Conservation (phyloP, 2,888 invertebrate genomes). For the Trissolcus brochymenae region DNA sequence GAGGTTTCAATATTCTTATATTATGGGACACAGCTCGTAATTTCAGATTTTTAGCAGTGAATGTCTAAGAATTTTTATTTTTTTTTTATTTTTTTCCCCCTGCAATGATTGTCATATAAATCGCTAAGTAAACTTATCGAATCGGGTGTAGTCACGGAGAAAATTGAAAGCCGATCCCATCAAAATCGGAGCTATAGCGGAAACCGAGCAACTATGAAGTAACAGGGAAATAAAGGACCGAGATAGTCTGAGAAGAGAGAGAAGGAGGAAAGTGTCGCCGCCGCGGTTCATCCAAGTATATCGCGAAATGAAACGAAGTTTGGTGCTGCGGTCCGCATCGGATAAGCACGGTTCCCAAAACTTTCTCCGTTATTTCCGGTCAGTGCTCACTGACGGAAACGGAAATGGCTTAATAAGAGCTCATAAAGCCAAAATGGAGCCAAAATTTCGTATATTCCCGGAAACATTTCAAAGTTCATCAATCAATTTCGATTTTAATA, state of each 20-base stretch:
- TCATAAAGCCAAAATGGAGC: slow-evolving; percentile 14
- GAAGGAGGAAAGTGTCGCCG: slow-evolving; percentile 17
- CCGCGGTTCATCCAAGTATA: slow-evolving; percentile 31
- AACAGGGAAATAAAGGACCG: slow-evolving; percentile 4
- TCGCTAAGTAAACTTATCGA: slow-evolving; percentile 5
- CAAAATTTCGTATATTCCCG: neutral
- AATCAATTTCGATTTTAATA: too few relatives aligned
- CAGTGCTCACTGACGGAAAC: slow-evolving; percentile 50
- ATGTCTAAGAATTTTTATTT: neutral
- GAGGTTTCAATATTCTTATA: too few relatives aligned
- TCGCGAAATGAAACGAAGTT: slow-evolving; percentile 37
- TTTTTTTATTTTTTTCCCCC: neutral
- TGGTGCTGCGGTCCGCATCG: slow-evolving; percentile 26
- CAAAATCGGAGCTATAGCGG: slow-evolving; percentile 8
- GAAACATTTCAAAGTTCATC: neutral
- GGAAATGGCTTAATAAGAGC: slow-evolving; percentile 66
- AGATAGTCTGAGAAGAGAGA: slow-evolving; percentile 4
- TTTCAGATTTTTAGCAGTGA: neutral
- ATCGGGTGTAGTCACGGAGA: slow-evolving; percentile 7
- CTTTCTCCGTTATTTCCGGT: slow-evolving; percentile 49
- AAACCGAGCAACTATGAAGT: slow-evolving; percentile 13
- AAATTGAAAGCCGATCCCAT: slow-evolving; percentile 32
- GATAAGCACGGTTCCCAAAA: slow-evolving; percentile 45
- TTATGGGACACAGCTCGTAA: too few relatives aligned
- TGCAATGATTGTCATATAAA: slow-evolving; percentile 9